Conservation (phyloP, 2,797 vertebrate genomes). For the Pyrocephalus nanus region DNA sequence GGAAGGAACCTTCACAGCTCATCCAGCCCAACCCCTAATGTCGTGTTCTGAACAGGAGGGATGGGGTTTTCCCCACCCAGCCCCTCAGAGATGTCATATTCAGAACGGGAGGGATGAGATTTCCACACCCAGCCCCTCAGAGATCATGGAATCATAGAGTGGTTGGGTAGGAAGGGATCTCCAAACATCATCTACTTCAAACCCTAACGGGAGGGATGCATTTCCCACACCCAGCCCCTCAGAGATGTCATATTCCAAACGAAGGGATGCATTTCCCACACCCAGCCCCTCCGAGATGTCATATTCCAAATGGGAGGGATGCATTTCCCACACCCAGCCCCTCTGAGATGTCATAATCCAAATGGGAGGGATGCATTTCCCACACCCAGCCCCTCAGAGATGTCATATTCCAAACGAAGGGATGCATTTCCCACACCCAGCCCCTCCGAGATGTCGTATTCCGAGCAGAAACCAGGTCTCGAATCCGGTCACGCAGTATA, state of each 20-base stretch:
- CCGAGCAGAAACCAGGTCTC: neutral
- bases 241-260: too few relatives aligned
- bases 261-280: neutral
- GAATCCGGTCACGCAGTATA: rapidly evolving
- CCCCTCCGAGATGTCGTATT: neutral
- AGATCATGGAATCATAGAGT: too few relatives aligned
- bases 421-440: neutral
- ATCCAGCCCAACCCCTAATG: neutral
- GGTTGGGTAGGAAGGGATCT: too few relatives aligned
- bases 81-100: rapidly evolving
- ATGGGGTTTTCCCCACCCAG: neutral
- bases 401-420: too few relatives aligned
- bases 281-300: neutral
- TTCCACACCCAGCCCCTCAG: neutral
- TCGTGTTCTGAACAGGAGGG: neutral
- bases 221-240: neutral
- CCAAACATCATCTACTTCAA: too few relatives aligned
- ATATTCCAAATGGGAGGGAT: neutral
- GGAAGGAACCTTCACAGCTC: neutral
- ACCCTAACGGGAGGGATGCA: neutral
- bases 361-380: neutral
- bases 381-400: rapidly evolving
- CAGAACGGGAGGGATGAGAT: rapidly evolving
- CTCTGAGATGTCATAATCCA: neutral
- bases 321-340: neutral